Evolutionary conservation across 2,797 vertebrate genomes (phyloP).

Genomic region (Chromis chromis): DNA sequence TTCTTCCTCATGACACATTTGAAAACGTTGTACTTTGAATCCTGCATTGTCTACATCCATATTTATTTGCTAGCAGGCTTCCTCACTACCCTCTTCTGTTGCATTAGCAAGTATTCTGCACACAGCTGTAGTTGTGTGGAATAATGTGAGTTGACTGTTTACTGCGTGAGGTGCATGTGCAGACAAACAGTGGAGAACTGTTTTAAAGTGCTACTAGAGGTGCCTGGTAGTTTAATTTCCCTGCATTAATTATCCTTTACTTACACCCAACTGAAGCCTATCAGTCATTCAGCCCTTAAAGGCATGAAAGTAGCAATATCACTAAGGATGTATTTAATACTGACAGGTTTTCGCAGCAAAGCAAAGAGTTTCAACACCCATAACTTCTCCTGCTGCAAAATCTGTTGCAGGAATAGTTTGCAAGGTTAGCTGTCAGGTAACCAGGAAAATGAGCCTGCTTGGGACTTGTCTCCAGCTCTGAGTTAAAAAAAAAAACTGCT

Average conservation of each 20-base stretch:
- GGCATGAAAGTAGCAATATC: neutral
- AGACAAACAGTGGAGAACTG: conserved; percentile 5
- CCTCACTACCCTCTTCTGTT: neutral
- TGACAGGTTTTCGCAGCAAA: neutral
- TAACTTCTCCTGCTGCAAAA: conserved; percentile 19
- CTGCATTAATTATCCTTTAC: neutral
- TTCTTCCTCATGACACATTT: neutral
- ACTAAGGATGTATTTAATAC: neutral
- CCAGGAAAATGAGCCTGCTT: conserved; percentile 7
- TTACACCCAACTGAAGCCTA: neutral
- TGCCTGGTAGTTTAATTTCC: neutral
- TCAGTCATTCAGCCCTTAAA: neutral
- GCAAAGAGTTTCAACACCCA: conserved; percentile 4
- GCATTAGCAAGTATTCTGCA: conserved; percentile 1
- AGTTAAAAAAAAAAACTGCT: conserved; percentile 38
- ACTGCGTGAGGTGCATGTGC: neutral
- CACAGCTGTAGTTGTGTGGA: neutral
- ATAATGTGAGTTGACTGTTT: conserved; percentile 15
- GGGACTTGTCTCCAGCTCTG: conserved; percentile 1
- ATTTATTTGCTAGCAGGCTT: neutral
- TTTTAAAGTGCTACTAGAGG: neutral
- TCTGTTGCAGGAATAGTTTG: conserved; percentile 7
- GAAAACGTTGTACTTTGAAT: neutral
- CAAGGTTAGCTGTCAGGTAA: conserved; percentile 37
- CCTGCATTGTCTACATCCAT: neutral